Percentiles rank a stretch among this genome's conserved stretches.
Conservation (phyloP, 1,140 invertebrate species). For the Dermatophagoides farinae region DNA sequence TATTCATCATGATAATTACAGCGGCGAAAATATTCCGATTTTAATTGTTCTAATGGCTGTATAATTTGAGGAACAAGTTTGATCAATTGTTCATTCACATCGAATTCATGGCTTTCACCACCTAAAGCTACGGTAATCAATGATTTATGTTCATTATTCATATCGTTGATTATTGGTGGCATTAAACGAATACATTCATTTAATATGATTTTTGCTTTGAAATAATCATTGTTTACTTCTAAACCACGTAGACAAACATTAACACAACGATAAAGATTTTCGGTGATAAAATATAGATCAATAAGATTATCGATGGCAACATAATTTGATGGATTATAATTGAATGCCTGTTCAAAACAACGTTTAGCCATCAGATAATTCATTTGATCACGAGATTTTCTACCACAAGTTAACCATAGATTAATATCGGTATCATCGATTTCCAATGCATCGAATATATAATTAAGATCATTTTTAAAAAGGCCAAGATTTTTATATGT, state of each 20-base stretch:
- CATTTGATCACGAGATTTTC: neutral
- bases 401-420: conserved; percentile 15
- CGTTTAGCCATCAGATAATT: conserved; percentile 1
- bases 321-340: conserved; percentile 12
- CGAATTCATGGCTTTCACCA: neutral
- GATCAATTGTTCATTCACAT: neutral
- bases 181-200: conserved; percentile 8
- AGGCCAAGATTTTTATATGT: conserved; percentile 15
- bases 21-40: neutral
- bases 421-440: conserved; percentile 13
- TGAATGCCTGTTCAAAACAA: conserved; percentile 13
- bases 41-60: neutral
- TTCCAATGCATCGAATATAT: conserved; percentile 11
- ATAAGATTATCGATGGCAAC: conserved; percentile 14
- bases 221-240: neutral
- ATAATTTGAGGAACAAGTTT: neutral
- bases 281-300: conserved; percentile 11
- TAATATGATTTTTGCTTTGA: conserved; percentile 5
- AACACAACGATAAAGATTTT: conserved; percentile 8
- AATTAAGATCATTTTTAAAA: conserved; percentile 7
- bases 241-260: conserved; percentile 1
- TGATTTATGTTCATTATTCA: neutral
- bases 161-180: neutral
- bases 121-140: neutral
- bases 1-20: neutral